Conservation (phyloP, 2,888 invertebrate genomes). For the Gastrophysa polygoni region DNA sequence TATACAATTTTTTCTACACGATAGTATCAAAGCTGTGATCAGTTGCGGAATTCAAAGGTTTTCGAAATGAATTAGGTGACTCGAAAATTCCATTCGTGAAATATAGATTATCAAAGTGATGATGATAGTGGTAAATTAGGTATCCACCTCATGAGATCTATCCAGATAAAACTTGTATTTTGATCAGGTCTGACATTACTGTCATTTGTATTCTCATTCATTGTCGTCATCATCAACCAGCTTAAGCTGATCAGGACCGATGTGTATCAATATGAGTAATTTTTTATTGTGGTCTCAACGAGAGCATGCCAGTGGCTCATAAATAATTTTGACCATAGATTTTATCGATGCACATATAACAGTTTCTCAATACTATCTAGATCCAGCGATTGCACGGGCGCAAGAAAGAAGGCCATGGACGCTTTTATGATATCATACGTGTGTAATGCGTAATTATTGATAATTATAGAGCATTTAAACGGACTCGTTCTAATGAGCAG, state of each 20-base stretch:
- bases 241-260: neutral
- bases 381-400: slow-evolving; percentile 15
- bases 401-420: slow-evolving; percentile 30
- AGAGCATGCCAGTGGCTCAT: neutral
- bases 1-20: no score
- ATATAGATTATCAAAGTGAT: no score
- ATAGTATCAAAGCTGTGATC: no score
- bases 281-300: neutral
- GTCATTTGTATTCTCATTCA: no score
- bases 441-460: slow-evolving; percentile 30
- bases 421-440: slow-evolving; percentile 28
- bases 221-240: neutral
- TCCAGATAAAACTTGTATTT: no score
- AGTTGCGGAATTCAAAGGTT: no score
- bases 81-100: no score
- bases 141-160: no score
- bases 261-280: neutral
- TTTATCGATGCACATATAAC: slow-evolving; percentile 22
- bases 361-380: slow-evolving; percentile 23
- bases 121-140: no score
- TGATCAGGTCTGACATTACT: no score
- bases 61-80: no score
- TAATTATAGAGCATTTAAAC: slow-evolving; percentile 32
- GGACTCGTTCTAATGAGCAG: slow-evolving; percentile 27
- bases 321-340: slow-evolving; percentile 19